Evolutionary conservation across 2,888 invertebrate species (phyloP).

Genomic region (Celastrina argiolus): DNA sequence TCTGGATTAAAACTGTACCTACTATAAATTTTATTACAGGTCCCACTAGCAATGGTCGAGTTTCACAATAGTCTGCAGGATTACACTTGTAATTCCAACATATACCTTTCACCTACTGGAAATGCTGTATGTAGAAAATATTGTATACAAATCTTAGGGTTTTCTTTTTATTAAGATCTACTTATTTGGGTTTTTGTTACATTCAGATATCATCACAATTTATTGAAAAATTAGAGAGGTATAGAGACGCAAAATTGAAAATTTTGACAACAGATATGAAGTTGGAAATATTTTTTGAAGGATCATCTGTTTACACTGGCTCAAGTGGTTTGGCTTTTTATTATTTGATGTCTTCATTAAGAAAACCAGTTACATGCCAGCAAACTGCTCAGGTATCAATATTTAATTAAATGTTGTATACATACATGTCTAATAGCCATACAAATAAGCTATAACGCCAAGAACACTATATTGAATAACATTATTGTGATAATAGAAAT

Average conservation of each 20-base stretch:
- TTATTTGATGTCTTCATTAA: slow-evolving; percentile 70
- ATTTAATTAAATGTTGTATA: neutral
- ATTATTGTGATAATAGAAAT: too few relatives aligned
- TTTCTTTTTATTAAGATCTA: neutral
- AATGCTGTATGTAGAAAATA: neutral
- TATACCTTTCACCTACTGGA: neutral
- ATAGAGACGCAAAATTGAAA: slow-evolving; percentile 60
- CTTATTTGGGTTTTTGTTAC: neutral
- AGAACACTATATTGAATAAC: too few relatives aligned
- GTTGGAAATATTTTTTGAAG: slow-evolving; percentile 73
- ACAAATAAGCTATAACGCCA: too few relatives aligned
- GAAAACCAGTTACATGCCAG: slow-evolving; percentile 40
- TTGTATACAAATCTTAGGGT: neutral
- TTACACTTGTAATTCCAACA: neutral
- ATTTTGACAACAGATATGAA: slow-evolving; percentile 59
- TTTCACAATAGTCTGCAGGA: neutral
- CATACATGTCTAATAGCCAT: too few relatives aligned
- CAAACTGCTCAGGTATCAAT: slow-evolving; percentile 47
- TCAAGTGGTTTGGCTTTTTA: slow-evolving; percentile 83
- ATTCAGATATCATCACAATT: slow-evolving; percentile 70
- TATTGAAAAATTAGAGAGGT: slow-evolving; percentile 52
- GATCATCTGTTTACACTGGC: slow-evolving; percentile 87
- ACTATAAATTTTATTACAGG: neutral
- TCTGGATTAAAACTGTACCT: too few relatives aligned
- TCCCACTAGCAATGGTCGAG: neutral